phyloP scores from a whole-genome alignment of 2,113 vertebrate genomes.

The Barbus barbus region DNA sequence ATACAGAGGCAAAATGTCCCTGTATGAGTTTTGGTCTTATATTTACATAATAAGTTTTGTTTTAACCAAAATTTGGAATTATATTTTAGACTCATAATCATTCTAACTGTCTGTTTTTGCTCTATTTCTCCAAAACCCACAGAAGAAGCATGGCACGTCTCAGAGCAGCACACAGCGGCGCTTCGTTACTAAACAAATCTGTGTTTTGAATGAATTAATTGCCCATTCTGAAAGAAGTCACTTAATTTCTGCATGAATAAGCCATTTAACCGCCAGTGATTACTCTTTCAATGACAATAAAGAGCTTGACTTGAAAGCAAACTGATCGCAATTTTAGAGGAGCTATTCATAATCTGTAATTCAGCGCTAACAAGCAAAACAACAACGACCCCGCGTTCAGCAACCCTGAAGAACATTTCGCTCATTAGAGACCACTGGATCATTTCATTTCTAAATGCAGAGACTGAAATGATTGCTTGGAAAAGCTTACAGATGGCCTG shows the following conservation, averaged over 20 bases:
- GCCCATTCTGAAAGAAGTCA: not conserved
- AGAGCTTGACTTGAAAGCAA: not conserved
- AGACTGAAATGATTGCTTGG: conserved; percentile 46
- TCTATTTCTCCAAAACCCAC: too few relatives aligned
- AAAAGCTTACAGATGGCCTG: conserved; percentile 59
- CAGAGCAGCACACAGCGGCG: too few relatives aligned
- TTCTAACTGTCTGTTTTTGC: not conserved
- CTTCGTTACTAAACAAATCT: not conserved
- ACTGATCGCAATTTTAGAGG: not conserved
- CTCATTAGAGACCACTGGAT: conserved; percentile 64
- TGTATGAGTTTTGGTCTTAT: not conserved
- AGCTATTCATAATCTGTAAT: not conserved
- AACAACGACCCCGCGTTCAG: not conserved
- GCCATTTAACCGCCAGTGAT: not conserved
- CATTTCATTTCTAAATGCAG: conserved; percentile 29
- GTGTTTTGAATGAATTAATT: not conserved
- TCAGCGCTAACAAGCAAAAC: not conserved
- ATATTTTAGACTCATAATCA: too few relatives aligned
- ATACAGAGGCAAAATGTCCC: too few relatives aligned
- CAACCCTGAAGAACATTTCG: conserved; percentile 42
- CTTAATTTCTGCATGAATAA: not conserved
- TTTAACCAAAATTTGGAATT: too few relatives aligned
- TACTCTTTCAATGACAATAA: not conserved
- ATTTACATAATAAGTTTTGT: not conserved
- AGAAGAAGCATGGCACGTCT: too few relatives aligned